Evolutionary conservation across 2,113 vertebrate species (phyloP), one percentile per base, ranked within the genome.

Genomic region (Hydrochoerus hydrochaeris): DNA sequence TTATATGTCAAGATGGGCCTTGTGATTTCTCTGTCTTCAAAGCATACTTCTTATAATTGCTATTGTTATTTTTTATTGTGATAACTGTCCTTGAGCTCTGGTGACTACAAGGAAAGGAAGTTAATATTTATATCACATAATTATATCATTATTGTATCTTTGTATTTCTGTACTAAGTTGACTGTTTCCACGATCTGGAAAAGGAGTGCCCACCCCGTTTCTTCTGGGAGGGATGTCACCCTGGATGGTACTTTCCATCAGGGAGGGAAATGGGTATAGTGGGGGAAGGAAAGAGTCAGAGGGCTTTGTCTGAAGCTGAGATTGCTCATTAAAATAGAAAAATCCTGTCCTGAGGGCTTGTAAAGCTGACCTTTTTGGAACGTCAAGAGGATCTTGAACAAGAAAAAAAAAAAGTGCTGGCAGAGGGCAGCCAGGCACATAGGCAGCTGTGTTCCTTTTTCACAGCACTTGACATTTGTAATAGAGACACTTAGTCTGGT

Each of bases 341-440:
- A 92, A 90, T 63, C 54, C 90, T 92, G 88, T 58, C 80, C 82
- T 54, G n/a, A 7, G 46, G 94, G 54, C 81, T 95, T 96, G 41
- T 95, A 81, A 96, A 86, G 38, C 22, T 88, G 97, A 96, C 73
- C 75, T 97, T 96, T 92, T 89, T 62, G 78, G 88, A 96, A 87
- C 87, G 85, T 92, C 30, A 87, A 85, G 90, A 95, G 32, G 82
- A 73, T 88, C 73, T 83, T 35, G 84, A 93, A 46, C 82, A 87
- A 71, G 11, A 24, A 75, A 87, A 80, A 75, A 87, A 80, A 67
- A 57, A n/a, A 46, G 60, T 82, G 54, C 69, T 96, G 90, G 94
- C 95, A 86, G 77, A 94, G 85, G 90, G 65, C 67, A 85, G 81
- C 65, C 46, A 86, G 75, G 93, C 95, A 91, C 2, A 5, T 62